Base-by-base conservation (phyloP, 2,113 vertebrate genomes). In the Colistium nudipinnis region DNA sequence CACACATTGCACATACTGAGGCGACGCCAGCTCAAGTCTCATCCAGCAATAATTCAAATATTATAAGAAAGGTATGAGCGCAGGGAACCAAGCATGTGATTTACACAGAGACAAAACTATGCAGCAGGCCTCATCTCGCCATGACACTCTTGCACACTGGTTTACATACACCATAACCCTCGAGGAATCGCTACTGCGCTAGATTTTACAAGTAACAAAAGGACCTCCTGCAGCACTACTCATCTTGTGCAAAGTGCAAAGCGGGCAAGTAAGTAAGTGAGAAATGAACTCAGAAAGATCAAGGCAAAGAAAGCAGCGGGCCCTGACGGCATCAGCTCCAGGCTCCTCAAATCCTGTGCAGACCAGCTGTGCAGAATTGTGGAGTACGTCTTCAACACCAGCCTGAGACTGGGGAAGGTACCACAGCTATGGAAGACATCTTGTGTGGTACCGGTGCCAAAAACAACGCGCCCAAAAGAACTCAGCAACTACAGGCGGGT, bases 21-120 rank as follows among this genome's bases (percentile, higher is more conserved):
- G 33, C 47, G 44, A 73, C 2, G 35, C 35, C 61, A 56, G 25
- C 4, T 6, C 59, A 82, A 69, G 56, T 62, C 27, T 66, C 78
- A 61, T 54, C 36, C 51, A 14, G 68, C 35, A 27, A 67, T 57
- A 82, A 72, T 79, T 69, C 81, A 28, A 84, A 78, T 47, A 74
- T 28, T 45, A 55, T 39, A 70, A 67, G 53, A 64, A 45, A 76
- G 62, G 36, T 55, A 24, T 39, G 38, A 43, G 57, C 28, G 19
- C 44, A 27, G 19, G 14, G 25, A 56, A 61, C 48, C 25, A 54
- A 30, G 19, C n/a, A 6, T 43, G 53, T n/a, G n/a, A 31, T 24
- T 13, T 41, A 48, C n/a, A 75, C 8, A n/a, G 19, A 43, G 16
- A 51, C 62, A 52, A 47, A 61, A 53, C 70, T 53, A 56, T 78